Evolutionary conservation across 2,888 invertebrate species (phyloP).

Genomic region (Tachystola acroxantha): DNA sequence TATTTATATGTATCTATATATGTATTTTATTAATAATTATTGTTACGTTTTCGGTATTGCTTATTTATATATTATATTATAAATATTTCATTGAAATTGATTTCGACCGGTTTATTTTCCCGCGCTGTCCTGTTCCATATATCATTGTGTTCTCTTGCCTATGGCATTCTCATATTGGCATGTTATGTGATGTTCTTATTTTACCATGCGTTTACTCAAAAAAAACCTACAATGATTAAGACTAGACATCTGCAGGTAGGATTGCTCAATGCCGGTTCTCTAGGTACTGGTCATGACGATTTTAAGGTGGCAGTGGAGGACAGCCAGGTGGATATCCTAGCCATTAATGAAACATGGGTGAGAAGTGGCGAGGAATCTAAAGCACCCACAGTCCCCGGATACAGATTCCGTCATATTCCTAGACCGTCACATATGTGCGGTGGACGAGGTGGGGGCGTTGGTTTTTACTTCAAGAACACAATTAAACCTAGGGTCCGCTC

Average conservation of each 20-base stretch:
- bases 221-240: too few relatives aligned
- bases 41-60: too few relatives aligned
- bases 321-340: conserved; percentile 12
- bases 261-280: conserved; percentile 15
- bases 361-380: conserved; percentile 8
- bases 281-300: conserved; percentile 15
- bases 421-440: conserved; percentile 3
- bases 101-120: too few relatives aligned
- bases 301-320: conserved; percentile 6
- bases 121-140: too few relatives aligned
- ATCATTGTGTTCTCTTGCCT: too few relatives aligned
- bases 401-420: conserved; percentile 13
- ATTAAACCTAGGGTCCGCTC: not conserved
- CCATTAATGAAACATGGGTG: conserved; percentile 22
- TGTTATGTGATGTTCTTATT: too few relatives aligned
- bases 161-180: too few relatives aligned
- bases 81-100: too few relatives aligned
- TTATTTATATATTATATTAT: too few relatives aligned
- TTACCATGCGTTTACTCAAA: too few relatives aligned
- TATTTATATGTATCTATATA: too few relatives aligned
- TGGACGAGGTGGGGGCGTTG: conserved; percentile 15
- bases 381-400: conserved; percentile 12
- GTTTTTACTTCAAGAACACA: conserved; percentile 13
- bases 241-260: conserved; percentile 5
- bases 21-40: too few relatives aligned